Base-by-base conservation (phyloP, 2,113 vertebrate genomes). In the Greenwoodochromis staneri region DNA sequence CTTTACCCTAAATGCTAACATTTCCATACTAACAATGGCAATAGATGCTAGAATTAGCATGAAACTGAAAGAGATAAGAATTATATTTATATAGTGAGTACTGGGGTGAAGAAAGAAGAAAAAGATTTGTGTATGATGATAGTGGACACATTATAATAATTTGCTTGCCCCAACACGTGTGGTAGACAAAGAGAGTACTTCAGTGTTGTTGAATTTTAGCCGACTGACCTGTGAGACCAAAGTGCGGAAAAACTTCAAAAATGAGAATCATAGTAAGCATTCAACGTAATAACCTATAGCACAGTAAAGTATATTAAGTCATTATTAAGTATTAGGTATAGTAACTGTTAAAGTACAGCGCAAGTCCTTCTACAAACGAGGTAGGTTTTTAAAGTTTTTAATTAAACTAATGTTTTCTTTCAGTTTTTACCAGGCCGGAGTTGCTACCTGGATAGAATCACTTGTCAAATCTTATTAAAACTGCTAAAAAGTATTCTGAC, bases 371-470 rank as follows among this genome's bases (percentile, higher is more conserved):
- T 76, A 76, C 21, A 76, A 47, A 38, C 0, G 4, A 38, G 34
- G 10, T 66, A 2, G 3, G 2, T 66, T 38, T 54, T 1, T 0
- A 2, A 63, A 2, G 11, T 66, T 21, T 21, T 13, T 66, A 38
- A 12, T 66, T n/a, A 66, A 66, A 66, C 19, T 2, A 66, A 0
- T 38, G 0, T 66, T 66, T 66, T 66, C 29, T 66, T 38, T 38
- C 10, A 13, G 10, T 66, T 38, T 63, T 66, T 1, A 21, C 34
- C 34, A 66, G 61, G 10, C 21, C 7, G 0, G 10, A 21, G 34
- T 38, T 38, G 0, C 29, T 34, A 17, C 31, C 31, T 34, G 66
- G 21, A 73, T 16, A 45, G 21, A 27, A 73, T 73, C 38, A 27
- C 14, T 45, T 45, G 14, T 76, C 42, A 76, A 47, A 47, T 76